phyloP scores from a whole-genome alignment of 2,888 invertebrate species.

The Platyscelio sp. region DNA sequence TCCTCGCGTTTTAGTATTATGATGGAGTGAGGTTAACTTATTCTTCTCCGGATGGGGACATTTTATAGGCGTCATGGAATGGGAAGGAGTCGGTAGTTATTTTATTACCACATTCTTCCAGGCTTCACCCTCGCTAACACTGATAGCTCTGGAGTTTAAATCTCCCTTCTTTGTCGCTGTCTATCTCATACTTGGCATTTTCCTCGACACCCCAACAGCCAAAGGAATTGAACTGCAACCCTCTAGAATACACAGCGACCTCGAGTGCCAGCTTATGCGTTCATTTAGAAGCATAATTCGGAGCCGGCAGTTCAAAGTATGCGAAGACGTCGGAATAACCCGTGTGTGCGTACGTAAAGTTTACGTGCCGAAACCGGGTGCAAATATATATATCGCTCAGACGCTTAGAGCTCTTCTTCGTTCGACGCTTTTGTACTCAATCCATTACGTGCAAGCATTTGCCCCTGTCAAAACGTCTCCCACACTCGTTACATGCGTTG shows the following conservation, averaged over 20 bases:
- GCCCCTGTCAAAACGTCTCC: slow-evolving; percentile 53
- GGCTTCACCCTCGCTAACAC: slow-evolving; percentile 74
- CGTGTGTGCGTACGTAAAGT: slow-evolving; percentile 1
- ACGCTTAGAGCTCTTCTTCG: slow-evolving; percentile 53
- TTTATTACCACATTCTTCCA: slow-evolving; percentile 80
- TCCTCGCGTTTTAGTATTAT: slow-evolving; percentile 4
- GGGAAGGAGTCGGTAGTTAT: slow-evolving; percentile 72
- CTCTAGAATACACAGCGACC: slow-evolving; percentile 54
- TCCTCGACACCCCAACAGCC: slow-evolving; percentile 48
- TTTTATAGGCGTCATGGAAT: background rate
- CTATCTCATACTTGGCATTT: slow-evolving; percentile 49
- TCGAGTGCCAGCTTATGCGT: slow-evolving; percentile 65
- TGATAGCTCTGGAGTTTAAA: slow-evolving; percentile 70
- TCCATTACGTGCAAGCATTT: slow-evolving; percentile 38
- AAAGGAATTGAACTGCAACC: slow-evolving; percentile 61
- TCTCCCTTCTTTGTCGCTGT: slow-evolving; percentile 60
- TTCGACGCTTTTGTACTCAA: slow-evolving; percentile 56
- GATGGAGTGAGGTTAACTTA: slow-evolving; percentile 35
- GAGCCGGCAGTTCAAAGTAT: slow-evolving; percentile 63
- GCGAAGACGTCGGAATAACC: slow-evolving; percentile 34
- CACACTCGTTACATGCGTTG: slow-evolving; percentile 24
- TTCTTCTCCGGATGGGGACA: slow-evolving; percentile 21
- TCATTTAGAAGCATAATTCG: slow-evolving; percentile 69
- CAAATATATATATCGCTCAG: slow-evolving; percentile 34
- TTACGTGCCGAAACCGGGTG: slow-evolving; percentile 36